phyloP scores from a whole-genome alignment of 2,113 vertebrate species.

The Carassius gibelio region DNA sequence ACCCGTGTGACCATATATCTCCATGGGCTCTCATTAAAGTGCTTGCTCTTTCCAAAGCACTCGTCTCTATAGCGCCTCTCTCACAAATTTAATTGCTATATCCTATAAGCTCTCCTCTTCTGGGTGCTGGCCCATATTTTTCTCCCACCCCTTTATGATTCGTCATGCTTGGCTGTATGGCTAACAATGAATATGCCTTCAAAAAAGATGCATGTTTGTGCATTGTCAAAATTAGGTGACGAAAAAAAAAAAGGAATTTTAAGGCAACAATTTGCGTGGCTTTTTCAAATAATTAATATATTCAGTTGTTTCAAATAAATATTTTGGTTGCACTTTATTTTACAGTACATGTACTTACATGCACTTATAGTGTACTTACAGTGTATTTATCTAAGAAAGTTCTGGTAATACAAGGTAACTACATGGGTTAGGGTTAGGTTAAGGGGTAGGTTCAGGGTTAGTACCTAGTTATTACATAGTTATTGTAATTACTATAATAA shows the following conservation, averaged over 20 bases:
- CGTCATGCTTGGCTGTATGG: background rate
- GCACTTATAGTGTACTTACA: too few species aligned
- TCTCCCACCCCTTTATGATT: background rate
- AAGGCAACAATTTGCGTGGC: background rate
- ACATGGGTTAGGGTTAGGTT: too few species aligned
- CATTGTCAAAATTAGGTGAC: background rate
- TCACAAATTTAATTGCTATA: constrained; percentile 24
- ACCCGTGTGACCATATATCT: constrained; percentile 33
- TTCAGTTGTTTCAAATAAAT: background rate
- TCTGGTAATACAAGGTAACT: too few species aligned
- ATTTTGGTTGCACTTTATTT: too few species aligned
- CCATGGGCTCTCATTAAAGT: constrained; percentile 36
- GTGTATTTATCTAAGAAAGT: too few species aligned
- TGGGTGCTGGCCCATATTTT: constrained; percentile 23
- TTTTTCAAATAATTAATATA: background rate
- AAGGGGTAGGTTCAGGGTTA: too few species aligned
- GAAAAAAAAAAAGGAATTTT: background rate
- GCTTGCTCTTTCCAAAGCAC: constrained; percentile 7
- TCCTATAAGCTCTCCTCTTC: constrained; percentile 14
- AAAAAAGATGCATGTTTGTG: background rate
- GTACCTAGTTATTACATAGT: too few species aligned
- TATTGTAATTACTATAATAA: too few species aligned
- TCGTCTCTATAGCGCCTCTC: background rate
- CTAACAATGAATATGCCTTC: background rate
- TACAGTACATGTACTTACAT: too few species aligned